A percentile compares a stretch with the other conserved stretches of the same genome.
These are phyloP conservation scores for Cirrhinus mrigala DNA, from an alignment of 2,797 vertebrate genomes.

Conservation along the genomic window DNA sequence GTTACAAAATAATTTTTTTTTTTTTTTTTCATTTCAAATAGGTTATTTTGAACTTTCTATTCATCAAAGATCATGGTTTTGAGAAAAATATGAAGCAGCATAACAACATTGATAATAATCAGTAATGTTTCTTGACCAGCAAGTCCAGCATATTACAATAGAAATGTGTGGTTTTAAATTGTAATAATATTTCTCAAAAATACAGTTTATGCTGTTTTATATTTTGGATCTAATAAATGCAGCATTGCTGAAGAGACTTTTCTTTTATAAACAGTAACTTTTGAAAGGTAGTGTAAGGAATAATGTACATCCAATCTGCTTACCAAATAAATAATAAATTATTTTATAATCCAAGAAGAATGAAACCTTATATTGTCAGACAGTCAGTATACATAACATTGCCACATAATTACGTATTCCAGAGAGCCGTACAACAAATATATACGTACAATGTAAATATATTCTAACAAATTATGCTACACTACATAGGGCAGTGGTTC, in stretches of 20 bases:
- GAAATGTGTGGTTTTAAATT: background rate
- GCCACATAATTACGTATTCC: too few relatives aligned
- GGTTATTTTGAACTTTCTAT: background rate
- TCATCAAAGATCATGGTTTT: background rate
- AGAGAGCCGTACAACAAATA: background rate
- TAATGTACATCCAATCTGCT: background rate
- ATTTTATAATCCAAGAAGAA: background rate
- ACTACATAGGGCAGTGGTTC: too few relatives aligned
- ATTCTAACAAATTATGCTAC: background rate
- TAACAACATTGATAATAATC: background rate
- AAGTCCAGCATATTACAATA: background rate
- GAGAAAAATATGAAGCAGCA: background rate
- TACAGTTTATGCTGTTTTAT: background rate
- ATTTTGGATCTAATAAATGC: background rate
- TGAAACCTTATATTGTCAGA: background rate
- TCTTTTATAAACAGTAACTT: background rate
- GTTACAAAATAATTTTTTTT: too few relatives aligned
- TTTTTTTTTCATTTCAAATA: background rate
- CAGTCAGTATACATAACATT: background rate
- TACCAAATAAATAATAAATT: background rate
- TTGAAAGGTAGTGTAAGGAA: background rate
- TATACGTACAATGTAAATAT: background rate
- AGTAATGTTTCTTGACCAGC: background rate
- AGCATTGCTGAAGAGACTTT: background rate
- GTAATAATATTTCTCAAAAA: background rate